These are phyloP conservation scores for Polypedilum pembai DNA, from an alignment of 1,140 invertebrate species.

Conservation along the genomic window DNA sequence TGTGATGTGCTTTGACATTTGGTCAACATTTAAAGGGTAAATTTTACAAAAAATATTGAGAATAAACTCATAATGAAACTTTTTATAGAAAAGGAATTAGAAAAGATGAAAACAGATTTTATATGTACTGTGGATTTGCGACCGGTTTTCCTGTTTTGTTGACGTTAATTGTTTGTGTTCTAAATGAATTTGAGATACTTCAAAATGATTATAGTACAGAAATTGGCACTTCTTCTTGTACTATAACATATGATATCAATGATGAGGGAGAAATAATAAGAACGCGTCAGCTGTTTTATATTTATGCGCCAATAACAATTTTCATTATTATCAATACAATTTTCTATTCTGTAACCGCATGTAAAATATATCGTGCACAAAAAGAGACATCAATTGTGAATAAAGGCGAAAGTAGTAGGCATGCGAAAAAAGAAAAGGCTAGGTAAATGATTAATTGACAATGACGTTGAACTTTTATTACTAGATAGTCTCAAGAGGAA, in stretches of 20 bases:
- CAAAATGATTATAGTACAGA: not conserved
- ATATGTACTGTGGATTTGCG: not conserved
- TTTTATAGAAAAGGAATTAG: too few species aligned
- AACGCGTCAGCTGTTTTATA: not conserved
- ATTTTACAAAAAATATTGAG: too few species aligned
- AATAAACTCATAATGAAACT: too few species aligned
- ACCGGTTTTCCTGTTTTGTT: not conserved
- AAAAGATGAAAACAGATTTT: not conserved
- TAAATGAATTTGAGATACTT: not conserved
- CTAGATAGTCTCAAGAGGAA: too few species aligned
- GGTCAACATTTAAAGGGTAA: not conserved
- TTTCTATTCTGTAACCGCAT: not conserved
- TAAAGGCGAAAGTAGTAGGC: not conserved
- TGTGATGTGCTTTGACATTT: slow-evolving; percentile 14
- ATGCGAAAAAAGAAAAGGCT: too few species aligned
- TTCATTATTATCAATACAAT: not conserved
- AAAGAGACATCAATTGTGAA: not conserved
- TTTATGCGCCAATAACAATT: not conserved
- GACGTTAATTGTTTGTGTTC: not conserved
- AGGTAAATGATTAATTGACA: not conserved
- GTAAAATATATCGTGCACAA: not conserved
- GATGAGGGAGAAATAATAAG: too few species aligned
- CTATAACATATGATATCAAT: not conserved
- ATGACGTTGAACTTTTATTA: not conserved
- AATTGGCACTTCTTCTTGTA: not conserved